Evolutionary conservation across 2,888 invertebrate species (phyloP), one percentile per base, ranked within the genome.

Genomic region (Zygothrica quintamaculata): DNA sequence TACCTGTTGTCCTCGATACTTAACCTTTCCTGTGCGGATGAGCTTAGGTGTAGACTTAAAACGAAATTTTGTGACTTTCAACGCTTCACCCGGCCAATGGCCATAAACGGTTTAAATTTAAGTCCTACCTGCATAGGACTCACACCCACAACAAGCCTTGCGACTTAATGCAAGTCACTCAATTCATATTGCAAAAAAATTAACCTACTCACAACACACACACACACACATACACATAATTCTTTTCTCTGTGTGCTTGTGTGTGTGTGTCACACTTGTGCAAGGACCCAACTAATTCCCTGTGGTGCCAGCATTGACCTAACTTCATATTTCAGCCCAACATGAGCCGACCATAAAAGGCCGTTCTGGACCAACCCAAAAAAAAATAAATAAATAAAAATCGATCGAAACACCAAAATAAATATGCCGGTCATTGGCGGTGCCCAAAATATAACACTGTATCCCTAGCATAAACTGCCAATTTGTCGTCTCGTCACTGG

Each of bases 351-450:
- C 47, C 18, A 31, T 55, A 43, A 50, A 57, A 64, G 52, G 13
- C 47, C 51, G 25, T 50, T 40, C 39, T 34, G 44, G 18, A 22
- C 31, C 50, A 46, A n/a, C n/a, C n/a, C n/a, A n/a, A n/a, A n/a
- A n/a, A n/a, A n/a, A 11, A 51, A 25, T 13, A 48, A 39, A 36
- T 3, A 43, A n/a, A 39, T 29, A 47, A 47, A 60, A 77, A 70
- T 72, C 77, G 65, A 84, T 77, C 64, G 47, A 65, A 64, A 60
- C 44, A 51, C 48, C 52, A 48, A 66, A 52, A 68, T 65, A 77
- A 81, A 81, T 82, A 64, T 77, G 84, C 77, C 84, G 73, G 81
- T 74, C 74, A 74, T 70, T 58, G 60, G 39, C 61, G 65, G 64
- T 61, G 55, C 58, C 65, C 51, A 55, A 15, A 16, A 43, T 22